A percentile compares a stretch with the other conserved stretches of the same genome.
Conservation (phyloP, 2,797 vertebrate genomes). For the Lacerta bilineata region DNA sequence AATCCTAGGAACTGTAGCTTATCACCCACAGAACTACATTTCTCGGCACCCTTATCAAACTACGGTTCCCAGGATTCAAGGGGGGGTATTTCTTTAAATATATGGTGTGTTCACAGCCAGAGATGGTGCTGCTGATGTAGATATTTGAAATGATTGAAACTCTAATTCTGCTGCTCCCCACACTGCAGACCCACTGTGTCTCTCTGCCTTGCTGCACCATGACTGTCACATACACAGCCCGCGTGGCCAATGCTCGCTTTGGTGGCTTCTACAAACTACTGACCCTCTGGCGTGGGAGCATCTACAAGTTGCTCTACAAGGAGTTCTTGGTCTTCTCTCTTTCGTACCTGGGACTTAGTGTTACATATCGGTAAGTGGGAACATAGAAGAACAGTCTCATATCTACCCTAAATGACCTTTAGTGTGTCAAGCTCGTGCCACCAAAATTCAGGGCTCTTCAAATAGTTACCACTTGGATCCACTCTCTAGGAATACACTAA, state of each 20-base stretch:
- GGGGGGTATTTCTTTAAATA: not conserved
- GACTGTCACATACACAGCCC: conserved; percentile 94
- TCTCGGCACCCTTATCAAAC: too few species aligned
- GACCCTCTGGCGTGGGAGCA: conserved; percentile 93
- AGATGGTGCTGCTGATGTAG: not conserved
- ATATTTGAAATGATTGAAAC: not conserved
- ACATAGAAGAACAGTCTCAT: not conserved
- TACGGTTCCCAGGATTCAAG: too few species aligned
- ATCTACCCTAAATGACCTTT: too few species aligned
- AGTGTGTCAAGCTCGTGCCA: too few species aligned
- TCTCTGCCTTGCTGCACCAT: conserved; percentile 70
- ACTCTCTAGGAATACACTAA: not conserved
- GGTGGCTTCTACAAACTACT: conserved; percentile 94
- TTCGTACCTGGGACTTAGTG: conserved; percentile 89
- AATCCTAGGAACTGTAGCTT: too few species aligned
- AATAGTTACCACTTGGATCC: not conserved
- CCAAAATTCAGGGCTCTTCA: not conserved
- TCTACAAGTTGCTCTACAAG: conserved; percentile 94
- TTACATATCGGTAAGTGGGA: conserved; percentile 87
- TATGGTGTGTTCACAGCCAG: not conserved
- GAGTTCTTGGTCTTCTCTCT: conserved; percentile 92
- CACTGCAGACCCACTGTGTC: not conserved
- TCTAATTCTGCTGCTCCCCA: not conserved
- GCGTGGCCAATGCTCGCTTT: conserved; percentile 92
- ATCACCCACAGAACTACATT: too few species aligned